Percentiles rank a stretch among this genome's conserved stretches.
Evolutionary conservation across 2,113 vertebrate genomes (phyloP).

Genomic region (Neolamprologus sp.): DNA sequence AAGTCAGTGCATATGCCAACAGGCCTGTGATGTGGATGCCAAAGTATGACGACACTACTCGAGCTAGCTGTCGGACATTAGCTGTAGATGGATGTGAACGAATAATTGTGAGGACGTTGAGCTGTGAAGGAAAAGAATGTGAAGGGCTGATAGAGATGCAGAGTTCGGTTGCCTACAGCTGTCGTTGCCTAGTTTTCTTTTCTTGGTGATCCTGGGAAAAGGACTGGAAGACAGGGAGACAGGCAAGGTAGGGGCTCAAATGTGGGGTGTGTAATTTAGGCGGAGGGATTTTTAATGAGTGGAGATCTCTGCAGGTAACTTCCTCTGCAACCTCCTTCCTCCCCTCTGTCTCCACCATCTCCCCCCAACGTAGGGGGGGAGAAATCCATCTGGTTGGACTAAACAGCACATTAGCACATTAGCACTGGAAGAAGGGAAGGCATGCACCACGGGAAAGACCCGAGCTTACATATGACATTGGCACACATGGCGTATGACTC

Average conservation of each 20-base stretch:
- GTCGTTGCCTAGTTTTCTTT: not conserved
- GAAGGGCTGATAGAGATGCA: not conserved
- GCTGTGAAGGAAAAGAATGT: not conserved
- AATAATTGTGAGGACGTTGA: not conserved
- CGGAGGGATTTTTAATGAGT: conserved; percentile 58
- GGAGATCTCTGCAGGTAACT: conserved; percentile 85
- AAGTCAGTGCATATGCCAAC: conserved; percentile 46
- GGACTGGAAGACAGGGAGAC: not conserved
- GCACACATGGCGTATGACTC: conserved; percentile 52
- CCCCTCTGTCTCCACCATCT: not conserved
- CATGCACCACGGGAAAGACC: conserved; percentile 38
- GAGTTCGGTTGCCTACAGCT: not conserved
- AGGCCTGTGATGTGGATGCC: conserved; percentile 53
- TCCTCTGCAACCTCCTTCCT: conserved; percentile 32
- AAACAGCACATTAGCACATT: conserved; percentile 98
- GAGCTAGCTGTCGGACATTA: conserved; percentile 13
- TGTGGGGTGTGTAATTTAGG: conserved; percentile 30
- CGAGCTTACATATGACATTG: conserved; percentile 27
- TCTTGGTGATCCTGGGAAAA: not conserved
- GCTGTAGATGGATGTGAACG: not conserved
- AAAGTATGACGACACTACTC: conserved; percentile 38
- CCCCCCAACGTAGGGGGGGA: not conserved
- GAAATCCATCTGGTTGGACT: conserved; percentile 84
- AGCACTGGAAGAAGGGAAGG: conserved; percentile 71
- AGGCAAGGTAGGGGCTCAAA: not conserved